Evolutionary conservation across 2,797 vertebrate genomes (phyloP), one percentile per base, ranked within the genome.

Genomic region (Manis javanica): DNA sequence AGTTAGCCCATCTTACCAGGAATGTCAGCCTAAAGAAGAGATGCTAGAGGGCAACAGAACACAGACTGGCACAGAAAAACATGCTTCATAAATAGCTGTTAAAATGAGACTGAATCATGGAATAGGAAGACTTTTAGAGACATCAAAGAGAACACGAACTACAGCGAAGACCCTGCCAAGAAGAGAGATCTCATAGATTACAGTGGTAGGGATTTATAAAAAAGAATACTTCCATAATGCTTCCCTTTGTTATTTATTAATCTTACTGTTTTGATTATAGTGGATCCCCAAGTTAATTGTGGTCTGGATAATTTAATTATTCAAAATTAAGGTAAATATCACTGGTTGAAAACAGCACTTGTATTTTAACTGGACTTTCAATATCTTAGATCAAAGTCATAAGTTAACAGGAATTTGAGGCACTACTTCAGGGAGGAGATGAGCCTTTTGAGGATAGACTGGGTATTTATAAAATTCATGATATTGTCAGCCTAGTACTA

Each of bases 301-400:
- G 21, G 10, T 37, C 68, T 92, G 9, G 15, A 92, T 84, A 24
- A 77, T 12, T 55, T 91, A 77, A 55, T 49, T 89, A 88, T 75
- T 88, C 71, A 90, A 87, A 79, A 91, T 39, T 59, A 87, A 77
- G 21, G 6, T 79, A 89, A 91, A 26, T 51, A 57, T 61, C 31
- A 96, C 90, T 78, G 55, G 31, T n/a, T 92, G 9, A 87, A 96
- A 92, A 71, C 26, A 92, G 13, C 15, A 63, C 61, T 79, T 68
- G 15, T 61, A 68, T 88, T 92, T 94, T 87, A 72, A 95, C 19
- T 82, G 37, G 26, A 12, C 81, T 95, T 92, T 79, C 66, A 68
- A 21, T 75, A 90, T 57, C 75, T 57, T 87, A 90, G 10, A 51
- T 19, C 64, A 90, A 93, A 89, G 8, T 51, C 72, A 51, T 59